Evolutionary conservation across 2,113 vertebrate species (phyloP), one percentile per base, ranked within the genome.

Genomic region (Hepsetus odoe): DNA sequence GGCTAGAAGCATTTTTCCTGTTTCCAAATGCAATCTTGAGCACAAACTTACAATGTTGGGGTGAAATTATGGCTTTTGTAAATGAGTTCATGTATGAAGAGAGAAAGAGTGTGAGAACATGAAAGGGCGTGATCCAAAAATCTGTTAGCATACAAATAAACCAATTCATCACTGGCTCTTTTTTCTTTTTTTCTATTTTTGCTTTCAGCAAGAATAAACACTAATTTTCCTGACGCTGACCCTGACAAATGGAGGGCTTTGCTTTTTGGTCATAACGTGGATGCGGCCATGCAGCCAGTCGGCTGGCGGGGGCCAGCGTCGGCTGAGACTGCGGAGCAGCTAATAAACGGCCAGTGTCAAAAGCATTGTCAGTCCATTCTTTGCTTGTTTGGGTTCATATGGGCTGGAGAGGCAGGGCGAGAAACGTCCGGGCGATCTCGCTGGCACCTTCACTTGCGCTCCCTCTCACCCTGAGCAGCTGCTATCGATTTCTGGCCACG

Each of bases 81-180:
- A 73, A 79, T 72, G 79, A 76, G 61, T 22, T 46, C 59, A 26
- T 22, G 69, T 49, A 53, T 51, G 66, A 33, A 64, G 28, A 51
- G 58, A 70, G 66, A 71, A 14, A 38, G 4, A 35, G 55, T 49
- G 13, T 76, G 78, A 72, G 61, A 82, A 74, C 49, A 74, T 74
- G 49, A 58, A 67, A 82, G 70, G 65, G 44, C 70, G 68, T 33
- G n/a, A 77, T 66, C 61, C 74, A 58, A 77, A 82, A 79, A 85
- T 87, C 85, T 67, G 94, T 98, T 98, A 97, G 95, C 96, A 97
- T 98, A 98, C 96, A 97, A 95, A 98, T 98, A 96, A 97, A 95
- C 95, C 95, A 95, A 97, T 99, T 97, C 94, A 97, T 99, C 96
- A 97, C 90, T 67, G 59, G 92, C 89, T 90, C 94, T 90, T 88